phyloP scores from a whole-genome alignment of 2,797 vertebrate species.

The Malacoctenus gilli region DNA sequence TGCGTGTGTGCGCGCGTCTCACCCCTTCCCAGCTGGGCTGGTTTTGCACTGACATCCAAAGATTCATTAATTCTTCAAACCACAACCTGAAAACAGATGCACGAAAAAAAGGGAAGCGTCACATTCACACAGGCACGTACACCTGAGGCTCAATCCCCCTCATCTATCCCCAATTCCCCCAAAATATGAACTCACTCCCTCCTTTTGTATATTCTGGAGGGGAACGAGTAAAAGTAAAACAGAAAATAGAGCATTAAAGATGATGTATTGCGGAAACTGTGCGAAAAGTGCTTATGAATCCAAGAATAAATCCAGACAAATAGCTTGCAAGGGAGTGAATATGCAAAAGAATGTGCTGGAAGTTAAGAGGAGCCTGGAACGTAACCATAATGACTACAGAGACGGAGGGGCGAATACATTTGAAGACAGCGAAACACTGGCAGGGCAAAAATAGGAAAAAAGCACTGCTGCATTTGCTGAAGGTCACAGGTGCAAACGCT shows the following conservation, averaged over 20 bases:
- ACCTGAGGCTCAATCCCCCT: constrained; percentile 52
- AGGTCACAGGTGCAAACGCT: constrained; percentile 18
- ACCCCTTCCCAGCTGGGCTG: constrained; percentile 98
- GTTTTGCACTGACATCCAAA: constrained; percentile 97
- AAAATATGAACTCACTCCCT: constrained; percentile 56
- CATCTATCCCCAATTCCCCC: constrained; percentile 51
- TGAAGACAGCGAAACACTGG: constrained; percentile 40
- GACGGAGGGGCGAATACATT: constrained; percentile 30
- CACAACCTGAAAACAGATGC: constrained; percentile 86
- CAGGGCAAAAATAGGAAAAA: constrained; percentile 24
- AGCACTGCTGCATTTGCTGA: constrained; percentile 37
- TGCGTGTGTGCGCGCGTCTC: constrained; percentile 61
- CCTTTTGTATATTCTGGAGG: constrained; percentile 35
- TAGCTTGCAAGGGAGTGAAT: constrained; percentile 51
- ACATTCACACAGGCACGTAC: constrained; percentile 36
- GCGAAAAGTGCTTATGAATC: constrained; percentile 56
- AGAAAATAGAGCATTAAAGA: constrained; percentile 64
- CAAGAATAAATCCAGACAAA: constrained; percentile 71
- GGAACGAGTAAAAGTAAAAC: constrained; percentile 38
- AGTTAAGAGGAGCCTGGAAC: constrained; percentile 46
- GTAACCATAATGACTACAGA: constrained; percentile 7
- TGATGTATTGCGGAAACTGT: constrained; percentile 74
- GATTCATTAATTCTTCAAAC: constrained; percentile 95
- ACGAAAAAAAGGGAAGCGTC: constrained; percentile 16
- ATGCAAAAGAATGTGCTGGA: constrained; percentile 48